Conservation (phyloP, 2,113 vertebrate species). For the Hippopotamus amphibius region DNA sequence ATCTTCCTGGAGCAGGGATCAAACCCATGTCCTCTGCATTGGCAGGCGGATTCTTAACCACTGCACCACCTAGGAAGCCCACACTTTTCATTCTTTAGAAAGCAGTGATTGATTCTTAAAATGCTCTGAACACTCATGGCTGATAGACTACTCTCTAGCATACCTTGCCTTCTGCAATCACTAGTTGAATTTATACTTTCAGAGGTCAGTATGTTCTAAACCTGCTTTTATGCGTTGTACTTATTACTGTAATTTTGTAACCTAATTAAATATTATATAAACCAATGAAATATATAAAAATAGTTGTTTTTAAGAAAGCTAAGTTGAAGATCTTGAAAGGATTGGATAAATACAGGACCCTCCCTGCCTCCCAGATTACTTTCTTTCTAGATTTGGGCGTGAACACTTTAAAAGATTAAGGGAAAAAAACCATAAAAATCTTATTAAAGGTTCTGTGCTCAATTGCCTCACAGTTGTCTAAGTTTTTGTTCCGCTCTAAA, state of each 20-base stretch:
- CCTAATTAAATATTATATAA: slow-evolving; percentile 20
- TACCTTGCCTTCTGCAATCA: not conserved
- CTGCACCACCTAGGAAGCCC: not conserved
- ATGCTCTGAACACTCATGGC: not conserved
- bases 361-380: not conserved
- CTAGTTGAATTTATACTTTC: slow-evolving; percentile 14
- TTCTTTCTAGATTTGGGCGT: not conserved
- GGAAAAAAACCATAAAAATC: not conserved
- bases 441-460: not conserved
- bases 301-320: slow-evolving; percentile 45
- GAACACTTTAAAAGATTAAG: not conserved
- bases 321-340: not conserved
- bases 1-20: too few species aligned
- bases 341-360: not conserved
- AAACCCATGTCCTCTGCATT: too few species aligned
- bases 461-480: not conserved
- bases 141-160: not conserved
- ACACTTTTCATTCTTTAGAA: not conserved
- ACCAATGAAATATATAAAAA: slow-evolving; percentile 5
- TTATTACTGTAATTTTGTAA: not conserved
- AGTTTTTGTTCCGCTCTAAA: slow-evolving; percentile 37
- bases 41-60: too few species aligned
- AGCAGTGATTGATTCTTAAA: slow-evolving; percentile 24
- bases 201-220: not conserved
- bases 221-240: not conserved